Base-by-base conservation (phyloP, 1,140 invertebrate genomes). In the Goniozus legneri region DNA sequence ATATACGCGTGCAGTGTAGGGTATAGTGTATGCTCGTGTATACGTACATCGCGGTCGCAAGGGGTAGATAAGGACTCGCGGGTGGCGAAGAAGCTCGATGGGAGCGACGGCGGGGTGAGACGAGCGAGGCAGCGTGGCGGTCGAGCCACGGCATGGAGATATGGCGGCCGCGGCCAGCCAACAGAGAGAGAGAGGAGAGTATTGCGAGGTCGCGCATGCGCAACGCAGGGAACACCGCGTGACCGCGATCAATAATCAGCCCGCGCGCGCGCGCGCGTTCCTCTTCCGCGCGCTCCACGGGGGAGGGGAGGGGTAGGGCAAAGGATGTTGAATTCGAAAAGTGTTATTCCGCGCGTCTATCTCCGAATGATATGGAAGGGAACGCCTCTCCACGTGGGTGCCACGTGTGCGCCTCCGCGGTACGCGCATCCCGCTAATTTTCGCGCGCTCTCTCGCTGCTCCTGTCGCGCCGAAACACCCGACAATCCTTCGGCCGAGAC, bases 351-450 rank as follows among this genome's bases (percentile, higher is more conserved):
- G 69, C 70, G 72, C 73, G 69, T 73, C 70, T 76, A 76, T 74
- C 71, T 75, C 71, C 71, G 73, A 75, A 77, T 76, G 75, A 76
- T 76, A 73, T 72, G 70, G 69, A 73, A 71, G 68, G 71, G 66
- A 72, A 73, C 73, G 73, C 73, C 73, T 73, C 70, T 74, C 73
- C 75, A 74, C 73, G 75, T 77, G 75, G 69, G 52, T 50, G 64
- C 64, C 75, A 76, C 74, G 73, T 75, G 73, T 71, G 63, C 64
- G 58, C 59, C 54, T 61, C 59, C 63, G 61, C 24, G 24, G 4
- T 6, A 27, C 10, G 24, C 24, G 4, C 24, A 27, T 10, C 24
- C 4, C 24, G 24, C 24, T 4, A 27, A 27, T 27, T 27, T 27
- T 10, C 4, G 4, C 4, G 24, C 24, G 24, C 24, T 10, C n/a